Evolutionary conservation across 92 coral and sea anemone genomes (phyloP).

Genomic region (Isaurus tuberculatus): DNA sequence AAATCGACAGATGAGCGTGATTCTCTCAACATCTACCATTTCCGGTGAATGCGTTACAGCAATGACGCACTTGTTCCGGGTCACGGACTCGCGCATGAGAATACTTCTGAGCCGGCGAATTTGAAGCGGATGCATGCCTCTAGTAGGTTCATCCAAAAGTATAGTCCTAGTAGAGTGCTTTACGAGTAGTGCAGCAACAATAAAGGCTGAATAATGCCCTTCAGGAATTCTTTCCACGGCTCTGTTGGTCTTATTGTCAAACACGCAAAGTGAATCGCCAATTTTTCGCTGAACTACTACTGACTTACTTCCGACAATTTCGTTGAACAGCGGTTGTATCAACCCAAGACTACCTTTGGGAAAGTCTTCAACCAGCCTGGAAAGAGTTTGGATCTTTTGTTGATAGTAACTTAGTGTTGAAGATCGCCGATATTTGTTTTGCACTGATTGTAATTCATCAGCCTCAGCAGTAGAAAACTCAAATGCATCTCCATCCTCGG

Average conservation of each 20-base stretch:
- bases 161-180: slow-evolving; percentile 72
- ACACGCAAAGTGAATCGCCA: slow-evolving; percentile 30
- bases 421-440: slow-evolving; percentile 43
- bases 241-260: slow-evolving; percentile 61
- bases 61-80: slow-evolving; percentile 78
- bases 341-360: slow-evolving; percentile 60
- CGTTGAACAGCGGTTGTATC: slow-evolving; percentile 74
- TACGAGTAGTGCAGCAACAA: slow-evolving; percentile 83
- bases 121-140: slow-evolving; percentile 97
- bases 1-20: slow-evolving; percentile 85
- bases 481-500: slow-evolving; percentile 26
- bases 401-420: slow-evolving; percentile 75
- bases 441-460: slow-evolving; percentile 9
- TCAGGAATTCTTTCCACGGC: slow-evolving; percentile 77
- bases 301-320: slow-evolving; percentile 80
- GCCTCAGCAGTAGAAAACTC: background rate
- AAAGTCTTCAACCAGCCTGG: slow-evolving; percentile 59
- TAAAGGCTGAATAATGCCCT: slow-evolving; percentile 85
- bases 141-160: slow-evolving; percentile 87
- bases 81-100: slow-evolving; percentile 86
- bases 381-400: slow-evolving; percentile 70
- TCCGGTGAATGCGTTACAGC: slow-evolving; percentile 91
- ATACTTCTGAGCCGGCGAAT: slow-evolving; percentile 83
- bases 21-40: slow-evolving; percentile 84
- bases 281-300: slow-evolving; percentile 65